Base-by-base conservation (phyloP, 2,113 vertebrate genomes). In the Sander lucioperca region DNA sequence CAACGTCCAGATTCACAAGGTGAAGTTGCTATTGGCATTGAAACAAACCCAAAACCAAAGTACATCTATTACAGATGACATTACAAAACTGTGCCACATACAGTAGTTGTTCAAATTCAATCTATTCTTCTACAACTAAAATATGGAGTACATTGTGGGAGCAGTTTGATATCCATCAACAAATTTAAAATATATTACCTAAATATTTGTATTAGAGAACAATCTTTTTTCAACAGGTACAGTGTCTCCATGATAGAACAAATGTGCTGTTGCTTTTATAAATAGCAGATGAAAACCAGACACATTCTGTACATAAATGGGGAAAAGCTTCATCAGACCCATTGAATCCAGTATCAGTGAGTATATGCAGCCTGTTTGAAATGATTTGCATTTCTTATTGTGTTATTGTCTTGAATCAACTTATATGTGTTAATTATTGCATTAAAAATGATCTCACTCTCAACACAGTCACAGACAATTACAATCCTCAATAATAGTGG, bases 401-500 rank as follows among this genome's bases (percentile, higher is more conserved):
- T 33, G 36, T 30, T 50, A 51, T 12, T 33, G 5, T 66, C 54
- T 33, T 39, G 23, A 70, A 63, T 53, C 16, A 15, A 25, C 12
- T 59, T 48, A 19, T 54, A 10, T 76, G 27, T 70, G 13, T 27
- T 23, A 43, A 53, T 59, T 73, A 18, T 66, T 21, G 19, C 19
- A 14, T 33, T 18, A 48, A 0, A 57, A 47, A 65, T 25, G 14
- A 8, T 63, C 51, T 48, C 36, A 25, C 7, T 72, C 4, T 36
- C 43, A 47, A 12, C 48, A 10, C 13, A 54, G 19, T 18, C 48
- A 66, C 27, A 47, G 21, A 59, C 50, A 67, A 74, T 50, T 47
- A 33, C 67, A 85, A 18, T 39, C 69, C 47, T 64, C 36, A 14
- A 30, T 27, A 47, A 63, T 64, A 30, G 50, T 45, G 50, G 18